Base-by-base conservation (phyloP, 2,888 invertebrate species). In the Andrena praecox region DNA sequence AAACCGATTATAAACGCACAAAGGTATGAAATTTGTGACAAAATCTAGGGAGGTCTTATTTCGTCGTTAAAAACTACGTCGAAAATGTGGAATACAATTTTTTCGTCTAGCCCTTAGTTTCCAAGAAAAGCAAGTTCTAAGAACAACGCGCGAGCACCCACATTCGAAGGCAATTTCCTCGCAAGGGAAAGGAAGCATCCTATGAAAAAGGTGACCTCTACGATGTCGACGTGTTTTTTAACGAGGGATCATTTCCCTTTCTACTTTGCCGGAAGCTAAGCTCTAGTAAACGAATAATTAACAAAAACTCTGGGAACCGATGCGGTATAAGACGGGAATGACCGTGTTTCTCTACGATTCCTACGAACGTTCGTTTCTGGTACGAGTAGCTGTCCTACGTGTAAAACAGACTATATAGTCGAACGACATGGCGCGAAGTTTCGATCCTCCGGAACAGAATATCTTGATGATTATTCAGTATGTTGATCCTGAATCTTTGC, bases 321-420 rank as follows among this genome's bases (percentile, higher is more conserved):
- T 62, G 54, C 24, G 54, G 35, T 29, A 63, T 69, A 12, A 66
- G 60, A 66, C 31, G 42, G 66, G 66, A 66, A 80, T 29, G 50
- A 31, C 5, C 20, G 20, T 60, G 52, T 74, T 70, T 62, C 4
- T 48, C 56, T 27, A 72, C 33, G 24, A 20, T 35, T 24, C 50
- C 52, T 67, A 75, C 33, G 54, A 52, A 10, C 63, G 70, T 60
- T 62, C 50, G 63, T 75, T 33, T 63, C 54, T 56, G 50, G 56
- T 76, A 68, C 48, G 35, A 59, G 60, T 66, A 63, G 31, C 27
- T 59, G 31, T 54, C 52, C 62, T 80, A 77, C 73, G 29, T 82
- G 82, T 84, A 82, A 72, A 82, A 81, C 48, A 33, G 60, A n/a
- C 67, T 73, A 82, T 50, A 62, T 16, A n/a, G 56, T 68, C 42